Percentiles rank a stretch among this genome's conserved stretches.
phyloP scores from a whole-genome alignment of 2,797 vertebrate genomes.

The Anomalospiza imberbis region DNA sequence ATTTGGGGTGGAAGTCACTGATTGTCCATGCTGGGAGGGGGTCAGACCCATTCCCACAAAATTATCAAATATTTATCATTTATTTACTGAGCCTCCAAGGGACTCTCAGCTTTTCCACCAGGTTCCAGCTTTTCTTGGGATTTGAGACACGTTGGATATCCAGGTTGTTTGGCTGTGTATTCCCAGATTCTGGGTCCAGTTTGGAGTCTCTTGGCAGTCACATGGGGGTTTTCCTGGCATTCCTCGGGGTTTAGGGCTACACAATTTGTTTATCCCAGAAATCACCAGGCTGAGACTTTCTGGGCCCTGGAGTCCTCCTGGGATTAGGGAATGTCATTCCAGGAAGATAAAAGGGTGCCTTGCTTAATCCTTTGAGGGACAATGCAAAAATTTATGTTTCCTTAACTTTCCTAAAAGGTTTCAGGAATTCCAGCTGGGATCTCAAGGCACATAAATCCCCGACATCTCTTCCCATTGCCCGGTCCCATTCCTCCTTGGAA shows the following conservation, averaged over 20 bases:
- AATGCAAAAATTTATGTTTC: not conserved
- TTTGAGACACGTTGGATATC: not conserved
- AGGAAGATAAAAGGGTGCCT: not conserved
- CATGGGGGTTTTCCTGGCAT: not conserved
- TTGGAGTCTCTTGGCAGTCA: not conserved
- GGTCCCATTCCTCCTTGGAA: not conserved
- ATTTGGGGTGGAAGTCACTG: not conserved
- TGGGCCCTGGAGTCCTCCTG: not conserved
- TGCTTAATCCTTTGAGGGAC: not conserved
- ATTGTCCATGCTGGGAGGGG: fast-evolving
- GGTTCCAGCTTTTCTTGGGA: not conserved
- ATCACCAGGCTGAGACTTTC: not conserved
- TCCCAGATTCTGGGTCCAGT: not conserved
- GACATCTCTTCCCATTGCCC: fast-evolving
- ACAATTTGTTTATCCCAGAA: not conserved
- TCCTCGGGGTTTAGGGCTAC: not conserved
- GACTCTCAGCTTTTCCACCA: not conserved
- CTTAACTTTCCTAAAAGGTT: not conserved
- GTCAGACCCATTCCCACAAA: not conserved
- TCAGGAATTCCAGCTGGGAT: not conserved
- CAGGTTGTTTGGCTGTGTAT: not conserved
- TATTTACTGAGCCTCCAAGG: not conserved
- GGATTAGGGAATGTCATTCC: not conserved
- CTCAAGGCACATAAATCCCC: not conserved
- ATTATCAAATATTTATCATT: not conserved